Evolutionary conservation across 2,113 vertebrate genomes (phyloP), one percentile per base, ranked within the genome.

Genomic region (Datnioides undecimradiatus): DNA sequence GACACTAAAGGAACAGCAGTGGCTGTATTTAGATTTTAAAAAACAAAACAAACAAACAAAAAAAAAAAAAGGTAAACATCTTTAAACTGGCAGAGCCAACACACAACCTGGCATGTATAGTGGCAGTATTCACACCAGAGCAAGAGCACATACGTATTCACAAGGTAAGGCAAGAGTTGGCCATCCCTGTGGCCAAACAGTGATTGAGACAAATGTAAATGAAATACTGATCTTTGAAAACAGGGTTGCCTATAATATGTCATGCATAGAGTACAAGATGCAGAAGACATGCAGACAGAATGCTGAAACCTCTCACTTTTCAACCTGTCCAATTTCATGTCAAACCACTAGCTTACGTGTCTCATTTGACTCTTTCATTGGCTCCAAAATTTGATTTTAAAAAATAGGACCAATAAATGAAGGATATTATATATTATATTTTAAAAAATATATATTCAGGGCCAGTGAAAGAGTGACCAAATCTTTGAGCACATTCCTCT

Each of bases 401-500:
- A 67, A 55, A 17, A 49, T 9, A 21, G 4, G 21, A 46, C 49
- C 38, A 78, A 74, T 34, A 72, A 16, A 63, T 19, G 6, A 34
- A 33, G 27, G n/a, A n/a, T n/a, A n/a, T n/a, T n/a, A n/a, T n/a
- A n/a, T n/a, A n/a, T n/a, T n/a, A n/a, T n/a, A n/a, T n/a, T n/a
- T n/a, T n/a, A n/a, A n/a, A n/a, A n/a, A n/a, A n/a, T n/a, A n/a
- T n/a, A n/a, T n/a, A n/a, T 80, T 70, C 75, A 76, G 66, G 65
- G 91, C 94, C 95, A 94, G 93, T 95, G 95, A 95, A 95, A 94
- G 93, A 94, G 93, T 92, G 88, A 88, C 69, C 80, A 62, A 67
- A 82, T 82, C 79, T 84, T 86, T 75, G 76, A 86, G 85, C 76
- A 59, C 75, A 86, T 77, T 92, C 86, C 75, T 92, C 74, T 73